These are phyloP conservation scores for Melanargia galathea DNA, from an alignment of 2,888 invertebrate genomes.

Conservation along the genomic window DNA sequence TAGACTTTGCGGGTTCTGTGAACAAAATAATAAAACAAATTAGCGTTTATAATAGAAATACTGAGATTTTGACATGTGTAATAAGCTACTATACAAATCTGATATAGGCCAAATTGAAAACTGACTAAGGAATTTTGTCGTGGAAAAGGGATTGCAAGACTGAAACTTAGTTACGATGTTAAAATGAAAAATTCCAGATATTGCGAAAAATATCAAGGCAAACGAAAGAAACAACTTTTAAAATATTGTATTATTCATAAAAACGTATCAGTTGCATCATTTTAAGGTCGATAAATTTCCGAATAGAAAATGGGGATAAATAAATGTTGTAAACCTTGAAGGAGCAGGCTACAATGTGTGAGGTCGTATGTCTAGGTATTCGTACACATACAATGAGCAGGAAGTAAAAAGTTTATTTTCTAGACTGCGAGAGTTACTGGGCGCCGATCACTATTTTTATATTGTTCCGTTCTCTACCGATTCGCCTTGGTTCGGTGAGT, in stretches of 20 bases:
- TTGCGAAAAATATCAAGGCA: conserved; percentile 44
- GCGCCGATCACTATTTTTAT: conserved; percentile 46
- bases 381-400: conserved; percentile 37
- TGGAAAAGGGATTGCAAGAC: too few relatives aligned
- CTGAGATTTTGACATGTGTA: too few relatives aligned
- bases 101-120: too few relatives aligned
- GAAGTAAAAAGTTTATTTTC: conserved; percentile 39
- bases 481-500: conserved; percentile 47
- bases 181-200: conserved; percentile 37
- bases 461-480: conserved; percentile 46
- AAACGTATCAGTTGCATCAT: conserved; percentile 43
- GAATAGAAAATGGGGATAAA: conserved; percentile 43
- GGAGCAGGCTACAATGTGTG: conserved; percentile 23
- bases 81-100: too few relatives aligned
- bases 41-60: too few relatives aligned
- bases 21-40: conserved; percentile 21
- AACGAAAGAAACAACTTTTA: conserved; percentile 49
- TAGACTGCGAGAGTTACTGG: conserved; percentile 39
- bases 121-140: too few relatives aligned
- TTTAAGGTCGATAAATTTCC: conserved; percentile 40
- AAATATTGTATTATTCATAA: conserved; percentile 43
- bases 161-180: neutral
- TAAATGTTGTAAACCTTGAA: conserved; percentile 43
- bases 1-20: conserved; percentile 89
- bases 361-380: conserved; percentile 34